phyloP scores from a whole-genome alignment of 2,113 vertebrate genomes.

The Haemorhous mexicanus region DNA sequence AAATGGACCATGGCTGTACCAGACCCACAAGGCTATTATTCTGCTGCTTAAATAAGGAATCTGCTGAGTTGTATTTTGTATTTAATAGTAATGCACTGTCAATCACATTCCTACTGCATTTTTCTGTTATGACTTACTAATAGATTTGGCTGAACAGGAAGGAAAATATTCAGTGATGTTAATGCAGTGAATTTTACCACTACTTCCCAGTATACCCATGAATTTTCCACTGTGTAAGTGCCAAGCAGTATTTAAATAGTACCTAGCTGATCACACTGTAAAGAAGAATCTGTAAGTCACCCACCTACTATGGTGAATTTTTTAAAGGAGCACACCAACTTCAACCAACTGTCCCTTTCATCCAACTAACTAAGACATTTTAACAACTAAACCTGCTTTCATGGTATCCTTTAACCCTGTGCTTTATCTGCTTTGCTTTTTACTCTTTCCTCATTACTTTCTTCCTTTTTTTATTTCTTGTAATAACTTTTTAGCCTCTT shows the following conservation, averaged over 20 bases:
- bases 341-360: not conserved
- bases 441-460: not conserved
- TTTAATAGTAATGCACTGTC: not conserved
- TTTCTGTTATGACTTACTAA: slow-evolving; percentile 35
- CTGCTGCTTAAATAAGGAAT: not conserved
- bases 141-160: slow-evolving; percentile 35
- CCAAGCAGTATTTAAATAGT: not conserved
- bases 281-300: not conserved
- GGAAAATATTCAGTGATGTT: slow-evolving; percentile 39
- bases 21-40: not conserved
- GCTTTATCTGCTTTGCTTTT: not conserved
- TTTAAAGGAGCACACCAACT: not conserved
- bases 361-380: not conserved
- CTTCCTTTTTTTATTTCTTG: not conserved
- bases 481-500: not conserved
- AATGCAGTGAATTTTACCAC: slow-evolving; percentile 13
- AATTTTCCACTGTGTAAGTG: slow-evolving; percentile 9
- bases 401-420: not conserved
- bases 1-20: not conserved
- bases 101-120: not conserved
- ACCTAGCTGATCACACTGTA: not conserved
- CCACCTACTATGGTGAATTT: not conserved
- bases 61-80: slow-evolving; percentile 17
- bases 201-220: not conserved
- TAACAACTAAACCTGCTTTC: not conserved